phyloP scores from a whole-genome alignment of 2,888 invertebrate species.

The Cataglyphis albicans region DNA sequence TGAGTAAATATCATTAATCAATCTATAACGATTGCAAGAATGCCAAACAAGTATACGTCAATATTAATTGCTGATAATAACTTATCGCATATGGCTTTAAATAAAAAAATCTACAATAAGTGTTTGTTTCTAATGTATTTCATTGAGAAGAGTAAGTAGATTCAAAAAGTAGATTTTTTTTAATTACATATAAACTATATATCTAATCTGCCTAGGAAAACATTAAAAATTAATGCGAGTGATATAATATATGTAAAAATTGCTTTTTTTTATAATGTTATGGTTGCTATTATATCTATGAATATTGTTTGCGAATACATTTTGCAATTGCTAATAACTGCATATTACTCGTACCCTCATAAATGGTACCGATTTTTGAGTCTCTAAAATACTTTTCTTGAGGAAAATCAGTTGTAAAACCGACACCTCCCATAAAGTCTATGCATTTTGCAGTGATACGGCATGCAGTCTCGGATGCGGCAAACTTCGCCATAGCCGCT shows the following conservation, averaged over 20 bases:
- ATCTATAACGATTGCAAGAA: too few species aligned
- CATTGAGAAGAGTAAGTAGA: neutral
- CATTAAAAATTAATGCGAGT: neutral
- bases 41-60: neutral
- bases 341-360: conserved; percentile 99
- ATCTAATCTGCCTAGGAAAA: neutral
- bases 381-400: conserved; percentile 98
- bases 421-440: conserved; percentile 99
- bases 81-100: neutral
- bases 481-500: conserved; percentile 98
- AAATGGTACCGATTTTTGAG: conserved; percentile 98
- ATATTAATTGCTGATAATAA: neutral
- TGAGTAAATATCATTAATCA: too few species aligned
- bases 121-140: neutral
- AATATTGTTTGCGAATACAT: conserved; percentile 91
- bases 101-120: too few species aligned
- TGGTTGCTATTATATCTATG: conserved; percentile 70
- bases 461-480: conserved; percentile 95
- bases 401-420: conserved; percentile 97
- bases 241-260: neutral
- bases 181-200: neutral
- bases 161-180: neutral
- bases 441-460: conserved; percentile 96
- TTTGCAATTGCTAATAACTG: conserved; percentile 98
- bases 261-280: neutral